Evolutionary conservation across 2,113 vertebrate species (phyloP).

Genomic region (Tragelaphus imberbis): DNA sequence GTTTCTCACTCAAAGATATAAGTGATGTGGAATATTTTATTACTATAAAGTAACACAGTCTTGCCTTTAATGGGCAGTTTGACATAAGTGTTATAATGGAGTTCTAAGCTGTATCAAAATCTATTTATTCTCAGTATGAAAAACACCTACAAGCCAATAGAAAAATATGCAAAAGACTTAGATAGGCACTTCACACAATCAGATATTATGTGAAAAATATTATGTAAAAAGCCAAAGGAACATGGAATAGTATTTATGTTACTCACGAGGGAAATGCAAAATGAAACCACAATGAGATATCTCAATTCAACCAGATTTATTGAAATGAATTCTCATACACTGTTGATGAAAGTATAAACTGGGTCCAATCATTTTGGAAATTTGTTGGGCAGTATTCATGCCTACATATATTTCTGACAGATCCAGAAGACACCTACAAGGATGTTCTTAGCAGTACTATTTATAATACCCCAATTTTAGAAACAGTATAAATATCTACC

Average conservation of each 20-base stretch:
- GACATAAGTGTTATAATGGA: not conserved
- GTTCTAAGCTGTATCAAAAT: conserved; percentile 5
- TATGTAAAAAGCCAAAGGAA: not conserved
- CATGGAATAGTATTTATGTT: not conserved
- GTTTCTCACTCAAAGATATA: not conserved
- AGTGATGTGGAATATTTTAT: not conserved
- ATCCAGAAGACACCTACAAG: not conserved
- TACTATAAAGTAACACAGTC: not conserved
- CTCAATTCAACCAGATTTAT: not conserved
- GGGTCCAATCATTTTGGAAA: not conserved
- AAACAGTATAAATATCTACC: not conserved
- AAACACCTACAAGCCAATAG: not conserved
- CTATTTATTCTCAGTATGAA: not conserved
- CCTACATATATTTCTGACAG: not conserved
- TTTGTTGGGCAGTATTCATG: not conserved
- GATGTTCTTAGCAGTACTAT: not conserved
- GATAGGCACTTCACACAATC: not conserved
- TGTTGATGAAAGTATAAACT: not conserved
- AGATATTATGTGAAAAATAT: not conserved
- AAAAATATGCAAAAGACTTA: not conserved
- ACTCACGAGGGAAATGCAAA: not conserved
- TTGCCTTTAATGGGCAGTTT: not conserved
- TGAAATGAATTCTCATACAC: not conserved
- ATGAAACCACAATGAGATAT: not conserved
- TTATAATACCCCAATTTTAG: not conserved